phyloP scores from a whole-genome alignment of 1,140 invertebrate species.

The Drosophila lacteicornis region DNA sequence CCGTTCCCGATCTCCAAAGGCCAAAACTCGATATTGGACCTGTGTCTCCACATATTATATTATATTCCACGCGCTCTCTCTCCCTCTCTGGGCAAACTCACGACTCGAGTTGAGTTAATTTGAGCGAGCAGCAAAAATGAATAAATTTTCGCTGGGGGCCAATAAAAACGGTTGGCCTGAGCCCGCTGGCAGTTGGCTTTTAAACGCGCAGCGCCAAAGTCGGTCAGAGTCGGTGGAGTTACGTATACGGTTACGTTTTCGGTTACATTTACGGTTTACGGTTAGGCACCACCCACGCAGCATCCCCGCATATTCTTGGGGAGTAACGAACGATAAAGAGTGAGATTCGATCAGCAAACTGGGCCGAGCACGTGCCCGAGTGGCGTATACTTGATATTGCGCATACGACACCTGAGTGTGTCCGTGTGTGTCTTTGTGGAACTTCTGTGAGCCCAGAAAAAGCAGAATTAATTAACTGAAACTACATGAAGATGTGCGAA shows the following conservation, averaged over 20 bases:
- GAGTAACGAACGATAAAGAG: slow-evolving; percentile 49
- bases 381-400: slow-evolving; percentile 51
- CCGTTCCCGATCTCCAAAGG: slow-evolving; percentile 9
- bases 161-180: slow-evolving; percentile 65
- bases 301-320: slow-evolving; percentile 1
- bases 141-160: slow-evolving; percentile 42
- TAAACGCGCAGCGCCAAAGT: slow-evolving; percentile 51
- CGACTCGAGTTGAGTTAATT: slow-evolving; percentile 54
- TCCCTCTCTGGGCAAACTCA: slow-evolving; percentile 29
- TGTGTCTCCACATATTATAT: neutral
- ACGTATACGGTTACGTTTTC: neutral
- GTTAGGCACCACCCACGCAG: slow-evolving; percentile 3
- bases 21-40: slow-evolving; percentile 5
- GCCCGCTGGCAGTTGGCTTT: slow-evolving; percentile 59
- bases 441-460: neutral
- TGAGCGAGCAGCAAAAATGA: slow-evolving; percentile 43
- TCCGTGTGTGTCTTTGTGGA: neutral
- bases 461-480: slow-evolving; percentile 13
- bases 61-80: slow-evolving; percentile 4
- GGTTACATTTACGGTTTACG: neutral
- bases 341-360: slow-evolving; percentile 19
- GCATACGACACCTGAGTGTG: slow-evolving; percentile 18
- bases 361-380: slow-evolving; percentile 53
- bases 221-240: slow-evolving; percentile 34
- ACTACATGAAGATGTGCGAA: slow-evolving; percentile 75